phyloP scores from a whole-genome alignment of 1,140 invertebrate genomes.

The Ectropis grisescens region DNA sequence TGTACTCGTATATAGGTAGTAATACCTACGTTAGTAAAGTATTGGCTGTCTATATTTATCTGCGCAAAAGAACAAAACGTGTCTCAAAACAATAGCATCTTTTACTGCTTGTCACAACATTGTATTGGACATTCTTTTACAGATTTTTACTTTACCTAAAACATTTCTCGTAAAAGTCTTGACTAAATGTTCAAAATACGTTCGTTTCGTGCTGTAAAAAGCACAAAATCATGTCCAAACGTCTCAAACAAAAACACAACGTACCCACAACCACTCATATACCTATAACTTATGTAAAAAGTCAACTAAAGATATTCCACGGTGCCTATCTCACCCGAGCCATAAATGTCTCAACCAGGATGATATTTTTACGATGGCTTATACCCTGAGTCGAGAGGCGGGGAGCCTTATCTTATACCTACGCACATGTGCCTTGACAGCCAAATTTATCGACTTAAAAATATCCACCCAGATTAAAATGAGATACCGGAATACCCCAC shows the following conservation, averaged over 20 bases:
- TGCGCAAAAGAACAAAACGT: no score
- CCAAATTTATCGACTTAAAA: constrained; percentile 66
- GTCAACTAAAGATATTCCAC: constrained; percentile 33
- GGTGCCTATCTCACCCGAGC: constrained; percentile 52
- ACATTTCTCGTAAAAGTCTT: no score
- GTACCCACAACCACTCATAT: not conserved
- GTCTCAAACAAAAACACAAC: not conserved
- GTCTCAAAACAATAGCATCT: no score
- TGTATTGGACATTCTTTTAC: no score
- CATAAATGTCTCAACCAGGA: constrained; percentile 58
- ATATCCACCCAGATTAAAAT: constrained; percentile 52
- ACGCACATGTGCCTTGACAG: constrained; percentile 61
- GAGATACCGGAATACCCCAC: constrained; percentile 30
- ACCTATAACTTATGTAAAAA: not conserved
- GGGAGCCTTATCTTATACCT: constrained; percentile 41
- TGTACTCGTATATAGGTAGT: no score
- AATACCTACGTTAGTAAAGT: no score
- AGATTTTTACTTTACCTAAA: no score
- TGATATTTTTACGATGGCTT: constrained; percentile 64
- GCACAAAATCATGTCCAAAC: no score
- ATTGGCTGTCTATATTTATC: no score
- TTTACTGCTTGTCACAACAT: no score
- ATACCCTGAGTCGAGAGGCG: constrained; percentile 34
- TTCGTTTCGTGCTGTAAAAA: no score
- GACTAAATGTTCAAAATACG: no score